Base-by-base conservation (phyloP, 2,888 invertebrate genomes). In the Macrosiphum euphorbiae region DNA sequence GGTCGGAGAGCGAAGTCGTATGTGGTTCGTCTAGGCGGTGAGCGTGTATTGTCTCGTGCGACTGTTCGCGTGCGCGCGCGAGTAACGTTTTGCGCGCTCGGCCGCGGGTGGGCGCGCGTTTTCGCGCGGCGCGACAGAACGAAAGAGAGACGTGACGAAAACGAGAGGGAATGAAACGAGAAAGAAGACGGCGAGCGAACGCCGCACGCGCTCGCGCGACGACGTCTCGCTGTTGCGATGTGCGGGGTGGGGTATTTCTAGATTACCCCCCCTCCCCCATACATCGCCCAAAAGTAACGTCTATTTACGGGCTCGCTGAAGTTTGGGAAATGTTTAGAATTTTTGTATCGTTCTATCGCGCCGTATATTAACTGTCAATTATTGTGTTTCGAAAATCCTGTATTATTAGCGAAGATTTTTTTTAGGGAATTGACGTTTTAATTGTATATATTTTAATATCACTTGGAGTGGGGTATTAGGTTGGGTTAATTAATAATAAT, bases 1-100 rank as follows among this genome's bases (percentile, higher is more conserved):
- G 90, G 61, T 67, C 89, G 89, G 89, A 78, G 20, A 78, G 35
- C 78, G 78, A 78, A 78, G 20, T 20, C 78, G 35, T 58, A 58
- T 78, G 78, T 35, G 78, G 78, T 41, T 16, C 35, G 78, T 35
- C 35, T 8, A 24, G 35, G 35, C 78, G 78, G 78, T 24, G 78
- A 16, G 78, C 78, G 78, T 78, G 5, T 20, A 55, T 16, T 78
- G 78, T 35, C 78, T 35, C 20, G 78, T 20, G 35, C 20, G 35
- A 35, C 35, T 41, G 78, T 24, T 78, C 1, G 78, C 78, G 78
- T 24, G 78, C 35, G 78, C 78, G 78, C 11, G 78, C 35, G 78
- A 7, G 35, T 78, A 78, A 20, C 78, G 78, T 78, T 78, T 35
- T 20, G 35, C 78, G 35, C 78, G 78, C 20, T 78, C 55, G 88